These are phyloP conservation scores for Oryctolagus cuniculus DNA, from an alignment of 2,113 vertebrate genomes.

Conservation along the genomic window DNA sequence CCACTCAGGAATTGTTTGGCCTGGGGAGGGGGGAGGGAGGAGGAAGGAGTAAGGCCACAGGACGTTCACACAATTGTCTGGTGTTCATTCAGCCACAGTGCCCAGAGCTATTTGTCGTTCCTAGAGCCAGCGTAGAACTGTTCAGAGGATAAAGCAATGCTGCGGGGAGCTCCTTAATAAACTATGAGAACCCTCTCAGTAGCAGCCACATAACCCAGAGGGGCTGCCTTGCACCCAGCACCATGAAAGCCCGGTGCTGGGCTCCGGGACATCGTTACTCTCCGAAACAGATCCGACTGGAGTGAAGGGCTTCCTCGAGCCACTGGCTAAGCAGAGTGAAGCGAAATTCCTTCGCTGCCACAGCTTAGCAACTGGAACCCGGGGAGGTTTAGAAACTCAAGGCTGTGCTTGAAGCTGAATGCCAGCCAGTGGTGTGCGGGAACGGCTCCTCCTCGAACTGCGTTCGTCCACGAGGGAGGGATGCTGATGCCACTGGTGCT, in stretches of 20 bases:
- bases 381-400: background rate
- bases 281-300: background rate
- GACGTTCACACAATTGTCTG: background rate
- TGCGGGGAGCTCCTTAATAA: conserved; percentile 60
- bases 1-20: background rate
- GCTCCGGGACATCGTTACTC: background rate
- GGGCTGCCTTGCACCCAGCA: background rate
- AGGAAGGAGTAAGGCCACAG: background rate
- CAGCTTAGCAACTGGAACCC: background rate
- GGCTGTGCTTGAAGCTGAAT: conserved; percentile 6
- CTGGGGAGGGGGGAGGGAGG: background rate
- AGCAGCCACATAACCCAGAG: background rate
- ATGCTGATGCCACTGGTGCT: fast-evolving
- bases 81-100: conserved; percentile 24
- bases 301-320: background rate
- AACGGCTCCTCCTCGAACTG: background rate
- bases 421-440: background rate
- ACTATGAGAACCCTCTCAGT: background rate
- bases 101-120: conserved; percentile 42
- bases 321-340: background rate
- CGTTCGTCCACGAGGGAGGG: background rate
- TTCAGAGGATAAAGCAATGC: conserved; percentile 37
- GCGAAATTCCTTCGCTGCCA: background rate
- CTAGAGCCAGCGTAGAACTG: conserved; percentile 8
- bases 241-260: background rate